These are phyloP conservation scores for Xiphophorus hellerii DNA, from an alignment of 2,113 vertebrate species.

Conservation along the genomic window DNA sequence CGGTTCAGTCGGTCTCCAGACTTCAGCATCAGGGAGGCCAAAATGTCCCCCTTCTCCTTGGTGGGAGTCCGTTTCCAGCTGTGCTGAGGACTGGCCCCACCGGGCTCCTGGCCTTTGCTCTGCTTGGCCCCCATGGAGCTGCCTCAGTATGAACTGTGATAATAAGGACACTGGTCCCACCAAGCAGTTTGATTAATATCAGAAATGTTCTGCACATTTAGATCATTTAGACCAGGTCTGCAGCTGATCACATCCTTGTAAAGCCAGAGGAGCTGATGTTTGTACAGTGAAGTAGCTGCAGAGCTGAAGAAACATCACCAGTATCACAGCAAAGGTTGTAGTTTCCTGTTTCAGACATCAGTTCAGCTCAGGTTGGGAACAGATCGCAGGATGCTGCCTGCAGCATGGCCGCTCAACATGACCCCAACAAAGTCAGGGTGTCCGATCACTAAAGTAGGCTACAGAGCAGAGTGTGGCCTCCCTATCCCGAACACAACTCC, in stretches of 20 bases:
- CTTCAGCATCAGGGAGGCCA: constrained; percentile 88
- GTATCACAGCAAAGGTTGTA: background rate
- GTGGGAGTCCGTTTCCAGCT: constrained; percentile 81
- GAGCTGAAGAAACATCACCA: background rate
- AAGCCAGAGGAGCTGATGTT: background rate
- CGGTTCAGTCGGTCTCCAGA: constrained; percentile 88
- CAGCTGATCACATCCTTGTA: constrained; percentile 31
- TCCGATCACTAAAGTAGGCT: background rate
- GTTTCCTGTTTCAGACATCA: constrained; percentile 6
- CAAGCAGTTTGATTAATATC: constrained; percentile 3
- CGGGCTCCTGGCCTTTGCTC: constrained; percentile 85
- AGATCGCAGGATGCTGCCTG: constrained; percentile 67
- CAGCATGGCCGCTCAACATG: constrained; percentile 67
- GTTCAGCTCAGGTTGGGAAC: constrained; percentile 68
- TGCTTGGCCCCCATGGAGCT: constrained; percentile 90
- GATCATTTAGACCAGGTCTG: constrained; percentile 21
- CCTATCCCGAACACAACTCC: constrained; percentile 70
- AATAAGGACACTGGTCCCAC: constrained; percentile 32
- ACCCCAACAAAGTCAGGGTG: constrained; percentile 62
- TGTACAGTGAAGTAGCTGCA: background rate
- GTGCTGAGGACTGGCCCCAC: constrained; percentile 81
- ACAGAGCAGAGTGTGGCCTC: constrained; percentile 14
- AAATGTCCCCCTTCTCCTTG: constrained; percentile 85
- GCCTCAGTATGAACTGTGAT: constrained; percentile 28
- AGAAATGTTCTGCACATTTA: constrained; percentile 19